Percentiles rank a stretch among this genome's conserved stretches.
Evolutionary conservation across 2,888 invertebrate species (phyloP).

Genomic region (Nomada flava): DNA sequence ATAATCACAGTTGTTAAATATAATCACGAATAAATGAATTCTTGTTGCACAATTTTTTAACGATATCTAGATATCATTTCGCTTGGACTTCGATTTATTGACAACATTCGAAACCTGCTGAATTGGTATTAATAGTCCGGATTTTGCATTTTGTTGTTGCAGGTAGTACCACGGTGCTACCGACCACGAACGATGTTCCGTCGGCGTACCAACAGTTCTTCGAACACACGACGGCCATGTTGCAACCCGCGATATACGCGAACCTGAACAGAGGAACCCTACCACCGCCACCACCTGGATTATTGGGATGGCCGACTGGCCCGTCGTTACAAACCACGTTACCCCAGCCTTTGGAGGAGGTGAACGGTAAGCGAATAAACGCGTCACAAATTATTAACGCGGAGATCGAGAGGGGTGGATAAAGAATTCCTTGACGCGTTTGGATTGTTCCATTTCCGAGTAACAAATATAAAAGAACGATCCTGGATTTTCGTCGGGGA

Average conservation of each 20-base stretch:
- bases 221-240: constrained; percentile 81
- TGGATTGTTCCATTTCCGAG: too few relatives aligned
- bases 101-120: too few relatives aligned
- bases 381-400: background rate
- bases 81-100: too few relatives aligned
- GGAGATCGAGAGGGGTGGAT: background rate
- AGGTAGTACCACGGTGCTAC: constrained; percentile 79
- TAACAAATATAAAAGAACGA: too few relatives aligned
- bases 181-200: constrained; percentile 78
- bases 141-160: constrained; percentile 33
- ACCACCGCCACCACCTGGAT: constrained; percentile 75
- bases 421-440: background rate
- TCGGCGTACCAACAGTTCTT: constrained; percentile 81
- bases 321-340: constrained; percentile 73
- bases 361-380: constrained; percentile 78
- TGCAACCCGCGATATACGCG: constrained; percentile 79
- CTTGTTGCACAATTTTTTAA: too few relatives aligned
- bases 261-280: constrained; percentile 77
- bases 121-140: background rate
- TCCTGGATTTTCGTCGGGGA: too few relatives aligned
- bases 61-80: too few relatives aligned
- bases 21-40: too few relatives aligned
- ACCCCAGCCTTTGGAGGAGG: constrained; percentile 81
- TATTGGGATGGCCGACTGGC: constrained; percentile 71
- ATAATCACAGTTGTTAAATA: too few relatives aligned